Base-by-base conservation (phyloP, 2,888 invertebrate genomes). In the Arrhopalites spinosus region DNA sequence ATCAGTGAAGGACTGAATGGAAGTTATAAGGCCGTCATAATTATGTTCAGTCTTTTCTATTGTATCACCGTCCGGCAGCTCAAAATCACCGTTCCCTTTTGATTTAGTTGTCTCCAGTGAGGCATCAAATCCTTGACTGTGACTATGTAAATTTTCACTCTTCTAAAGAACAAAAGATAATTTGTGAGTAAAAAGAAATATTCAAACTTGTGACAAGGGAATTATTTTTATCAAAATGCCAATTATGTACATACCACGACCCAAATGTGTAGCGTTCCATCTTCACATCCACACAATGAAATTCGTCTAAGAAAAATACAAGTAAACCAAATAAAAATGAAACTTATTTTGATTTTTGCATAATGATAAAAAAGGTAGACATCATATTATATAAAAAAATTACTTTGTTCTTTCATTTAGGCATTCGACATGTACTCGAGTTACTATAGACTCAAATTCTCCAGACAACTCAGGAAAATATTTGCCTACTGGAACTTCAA, bases 381-480 rank as follows among this genome's bases (percentile, higher is more conserved):
- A 45, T 7, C 45, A 45, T 45, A 45, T 45, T 45, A 45, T 15
- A 45, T n/a, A 20, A 3, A 11, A 50, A 17, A 50, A 5, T 50
- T 53, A 75, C 70, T 66, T 72, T n/a, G 64, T 64, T 50, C n/a
- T 67, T 68, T 79, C 80, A 64, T 80, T 81, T 0, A 82, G 77
- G n/a, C 77, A 78, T 53, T 82, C 78, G 23, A 82, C 77, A 13
- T 79, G 75, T 25, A 83, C 77, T 29, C 82, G 59, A 0, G 83
- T 83, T 0, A 81, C 80, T 2, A 83, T 73, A 25, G 79, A 77
- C 0, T 75, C 64, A 74, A 83, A 83, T 1, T 36, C 64, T 68
- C 72, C 77, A 7, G 76, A 45, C 11, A 83, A 67, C 73, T 83
- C 83, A 0, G 83, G 83, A 66, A 83, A 83, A 72, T 80, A 83